Evolutionary conservation across 1,140 invertebrate genomes (phyloP), one percentile per base, ranked within the genome.

Genomic region (Drosophila nannoptera): DNA sequence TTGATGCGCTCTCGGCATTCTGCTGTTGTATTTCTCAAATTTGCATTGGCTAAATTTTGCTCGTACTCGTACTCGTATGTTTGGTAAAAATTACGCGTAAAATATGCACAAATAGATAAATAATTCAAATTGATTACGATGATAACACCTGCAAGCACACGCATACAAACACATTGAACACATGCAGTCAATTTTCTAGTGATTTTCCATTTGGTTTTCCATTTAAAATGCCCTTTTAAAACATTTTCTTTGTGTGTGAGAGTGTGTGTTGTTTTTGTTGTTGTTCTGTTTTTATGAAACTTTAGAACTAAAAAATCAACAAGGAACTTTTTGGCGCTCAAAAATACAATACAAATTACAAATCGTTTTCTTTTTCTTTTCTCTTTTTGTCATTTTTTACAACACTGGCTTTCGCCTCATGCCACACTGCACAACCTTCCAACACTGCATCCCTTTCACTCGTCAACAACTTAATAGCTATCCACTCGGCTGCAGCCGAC

Each of bases 251-350:
- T n/a, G n/a, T 43, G 38, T 45, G 40, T 59, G 35, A 22, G 22
- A 22, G 22, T 73, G 45, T 71, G n/a, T 42, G 40, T 42, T 43
- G 52, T 49, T 16, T 60, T 62, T 65, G 61, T 64, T 53, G 54
- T 74, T 69, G 38, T 80, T 72, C 31, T 62, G 60, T 59, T 73
- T 73, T 67, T 72, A 60, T 77, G 70, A 68, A 86, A 75, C 66
- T 60, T 76, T 82, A 87, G 70, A 87, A 87, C 77, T 84, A 80
- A 84, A 86, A 22, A 83, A 86, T 84, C 76, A 86, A 87, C 78
- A 86, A 86, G 81, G 81, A 86, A 86, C 81, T 86, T 86, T 84
- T 87, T 87, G 78, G 84, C 84, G 78, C 82, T 84, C 81, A 84
- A 84, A 78, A 87, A 76, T 87, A 76, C 66, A 77, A 81, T 87